Base-by-base conservation (phyloP, 2,888 invertebrate species). In the Abscondita cerata region DNA sequence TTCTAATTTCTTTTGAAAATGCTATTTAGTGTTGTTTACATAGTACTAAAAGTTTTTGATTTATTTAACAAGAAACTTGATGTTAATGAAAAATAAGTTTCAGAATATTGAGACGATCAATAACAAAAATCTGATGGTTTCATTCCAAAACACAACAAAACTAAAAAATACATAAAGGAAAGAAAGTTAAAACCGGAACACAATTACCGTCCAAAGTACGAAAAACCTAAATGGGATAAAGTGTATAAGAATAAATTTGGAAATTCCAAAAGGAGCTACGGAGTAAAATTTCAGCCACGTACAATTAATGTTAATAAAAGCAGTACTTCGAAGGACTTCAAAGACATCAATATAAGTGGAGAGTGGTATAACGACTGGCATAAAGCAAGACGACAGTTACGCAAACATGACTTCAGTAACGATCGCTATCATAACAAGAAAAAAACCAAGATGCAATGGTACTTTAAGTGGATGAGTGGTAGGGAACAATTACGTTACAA, bases 381-480 rank as follows among this genome's bases (percentile, higher is more conserved):
- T 59, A 68, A 72, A 44, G 72, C 66, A 2, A 67, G 78, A 40
- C 63, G 64, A 31, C 64, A 71, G 19, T 60, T 71, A 8, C 64
- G 77, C 50, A 73, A 71, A 36, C 71, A 70, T 20, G 71, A 71
- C 44, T 68, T 69, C 18, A 57, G 58, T 3, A 61, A 68, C 34
- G 70, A 72, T 50, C 50, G 67, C 18, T 58, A 68, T 46, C 67
- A 75, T 48, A 70, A 67, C 47, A 71, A 64, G 20, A 76, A 73
- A 61, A 61, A 75, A 18, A 70, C 75, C 54, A 76, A 74, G 52
- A 75, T 75, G 11, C 69, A 70, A 55, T 78, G 77, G 78, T 77
- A 78, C 65, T 77, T 77, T 65, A 72, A 75, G 38, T 75, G 74
- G 72, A 78, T 78, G 78, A 68, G 72, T 50, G 70, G 71, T 44